These are phyloP conservation scores for Glaucidium brasilianum DNA, from an alignment of 2,113 vertebrate genomes.

Conservation along the genomic window DNA sequence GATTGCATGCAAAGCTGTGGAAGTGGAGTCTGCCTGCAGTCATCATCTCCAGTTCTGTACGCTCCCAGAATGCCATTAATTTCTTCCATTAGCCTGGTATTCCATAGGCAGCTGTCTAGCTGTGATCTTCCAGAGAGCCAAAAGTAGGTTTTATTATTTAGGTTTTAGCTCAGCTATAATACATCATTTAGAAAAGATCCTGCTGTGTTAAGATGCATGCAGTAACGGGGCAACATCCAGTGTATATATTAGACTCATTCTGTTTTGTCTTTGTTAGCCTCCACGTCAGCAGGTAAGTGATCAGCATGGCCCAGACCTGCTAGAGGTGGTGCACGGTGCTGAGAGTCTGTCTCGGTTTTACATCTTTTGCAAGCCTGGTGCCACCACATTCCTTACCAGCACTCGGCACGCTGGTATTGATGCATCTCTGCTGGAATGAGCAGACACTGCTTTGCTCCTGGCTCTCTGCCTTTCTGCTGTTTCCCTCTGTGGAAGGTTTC, in stretches of 20 bases:
- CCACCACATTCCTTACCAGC: not conserved
- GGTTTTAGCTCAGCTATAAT: not conserved
- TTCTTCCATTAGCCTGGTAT: not conserved
- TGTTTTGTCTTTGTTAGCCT: not conserved
- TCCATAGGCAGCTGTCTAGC: not conserved
- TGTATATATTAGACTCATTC: not conserved
- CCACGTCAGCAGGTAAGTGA: not conserved
- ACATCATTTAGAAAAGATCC: not conserved
- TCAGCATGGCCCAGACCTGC: not conserved
- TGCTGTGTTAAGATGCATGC: not conserved
- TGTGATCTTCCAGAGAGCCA: not conserved
- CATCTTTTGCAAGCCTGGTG: not conserved
- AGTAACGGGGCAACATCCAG: not conserved
- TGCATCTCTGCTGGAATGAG: not conserved
- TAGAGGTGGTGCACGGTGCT: rapidly evolving
- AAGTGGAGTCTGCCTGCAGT: not conserved
- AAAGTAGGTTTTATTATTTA: not conserved
- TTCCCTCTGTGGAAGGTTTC: not conserved
- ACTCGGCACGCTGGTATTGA: rapidly evolving
- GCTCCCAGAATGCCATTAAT: not conserved
- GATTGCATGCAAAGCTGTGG: not conserved
- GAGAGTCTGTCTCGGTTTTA: not conserved
- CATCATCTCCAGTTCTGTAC: not conserved
- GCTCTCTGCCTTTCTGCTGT: not conserved
- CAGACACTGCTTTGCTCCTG: not conserved